Percentiles rank a stretch among this genome's conserved stretches.
phyloP scores from a whole-genome alignment of 2,113 vertebrate genomes.

The Pterocles orientalis region DNA sequence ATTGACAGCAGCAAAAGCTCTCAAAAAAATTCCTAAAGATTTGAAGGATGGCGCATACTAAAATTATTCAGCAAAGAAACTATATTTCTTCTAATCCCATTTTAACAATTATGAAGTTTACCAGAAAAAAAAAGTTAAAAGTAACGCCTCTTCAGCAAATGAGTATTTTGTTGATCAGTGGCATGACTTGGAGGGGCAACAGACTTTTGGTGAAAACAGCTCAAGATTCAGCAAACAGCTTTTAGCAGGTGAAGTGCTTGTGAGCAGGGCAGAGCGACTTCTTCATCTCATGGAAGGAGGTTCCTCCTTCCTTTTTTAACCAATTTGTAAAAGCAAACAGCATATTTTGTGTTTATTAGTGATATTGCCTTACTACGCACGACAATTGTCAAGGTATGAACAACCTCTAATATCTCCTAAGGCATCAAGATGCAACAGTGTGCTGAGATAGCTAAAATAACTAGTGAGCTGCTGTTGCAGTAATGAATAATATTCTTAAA shows the following conservation, averaged over 20 bases:
- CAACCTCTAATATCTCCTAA: not conserved
- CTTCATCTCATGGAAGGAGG: too few relatives aligned
- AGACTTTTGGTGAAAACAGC: not conserved
- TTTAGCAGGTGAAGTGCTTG: too few relatives aligned
- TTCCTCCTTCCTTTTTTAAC: too few relatives aligned
- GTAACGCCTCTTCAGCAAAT: not conserved
- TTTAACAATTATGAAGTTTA: not conserved
- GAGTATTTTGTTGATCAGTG: not conserved
- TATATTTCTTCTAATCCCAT: not conserved
- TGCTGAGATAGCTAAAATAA: not conserved
- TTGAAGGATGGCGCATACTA: not conserved
- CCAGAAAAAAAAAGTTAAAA: not conserved
- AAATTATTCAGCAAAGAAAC: not conserved
- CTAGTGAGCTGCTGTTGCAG: not conserved
- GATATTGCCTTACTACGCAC: not conserved
- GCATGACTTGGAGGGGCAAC: not conserved
- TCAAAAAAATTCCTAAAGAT: not conserved
- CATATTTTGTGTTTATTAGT: too few relatives aligned
- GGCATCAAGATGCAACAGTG: not conserved
- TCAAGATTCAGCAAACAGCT: not conserved
- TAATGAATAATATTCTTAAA: not conserved
- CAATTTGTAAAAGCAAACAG: too few relatives aligned
- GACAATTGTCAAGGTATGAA: slow-evolving; percentile 75
- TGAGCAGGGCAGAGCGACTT: too few relatives aligned
- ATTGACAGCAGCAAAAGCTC: not conserved